Evolutionary conservation across 2,888 invertebrate species (phyloP).

Genomic region (Clivina fossor): DNA sequence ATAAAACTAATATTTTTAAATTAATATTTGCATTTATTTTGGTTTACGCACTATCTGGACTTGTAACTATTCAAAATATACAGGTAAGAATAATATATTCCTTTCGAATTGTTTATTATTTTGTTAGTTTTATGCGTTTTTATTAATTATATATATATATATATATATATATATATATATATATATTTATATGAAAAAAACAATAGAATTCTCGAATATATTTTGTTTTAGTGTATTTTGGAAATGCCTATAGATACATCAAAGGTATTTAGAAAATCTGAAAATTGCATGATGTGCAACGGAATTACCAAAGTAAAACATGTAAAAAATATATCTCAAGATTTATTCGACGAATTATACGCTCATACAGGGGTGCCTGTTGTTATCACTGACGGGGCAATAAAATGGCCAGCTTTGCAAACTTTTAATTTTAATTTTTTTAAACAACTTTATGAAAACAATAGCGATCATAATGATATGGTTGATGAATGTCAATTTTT

Average conservation of each 20-base stretch:
- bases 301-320: conserved; percentile 65
- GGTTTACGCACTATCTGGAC: conserved; percentile 11
- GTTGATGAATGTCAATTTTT: conserved; percentile 83
- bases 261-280: conserved; percentile 71
- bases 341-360: conserved; percentile 71
- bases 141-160: background rate
- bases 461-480: conserved; percentile 44
- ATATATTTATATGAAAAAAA: background rate
- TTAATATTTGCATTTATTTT: conserved; percentile 13
- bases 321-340: conserved; percentile 65
- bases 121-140: background rate
- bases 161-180: background rate
- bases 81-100: conserved; percentile 33
- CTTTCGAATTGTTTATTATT: background rate
- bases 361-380: conserved; percentile 81
- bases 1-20: conserved; percentile 10
- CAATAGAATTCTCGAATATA: background rate
- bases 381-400: conserved; percentile 80
- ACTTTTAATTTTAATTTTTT: conserved; percentile 74
- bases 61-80: conserved; percentile 20
- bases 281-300: conserved; percentile 77
- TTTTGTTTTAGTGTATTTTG: conserved; percentile 47
- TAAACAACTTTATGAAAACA: conserved; percentile 69
- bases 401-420: conserved; percentile 76
- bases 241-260: conserved; percentile 48